Base-by-base conservation (phyloP, 1,140 invertebrate genomes). In the Drosophila parvula region DNA sequence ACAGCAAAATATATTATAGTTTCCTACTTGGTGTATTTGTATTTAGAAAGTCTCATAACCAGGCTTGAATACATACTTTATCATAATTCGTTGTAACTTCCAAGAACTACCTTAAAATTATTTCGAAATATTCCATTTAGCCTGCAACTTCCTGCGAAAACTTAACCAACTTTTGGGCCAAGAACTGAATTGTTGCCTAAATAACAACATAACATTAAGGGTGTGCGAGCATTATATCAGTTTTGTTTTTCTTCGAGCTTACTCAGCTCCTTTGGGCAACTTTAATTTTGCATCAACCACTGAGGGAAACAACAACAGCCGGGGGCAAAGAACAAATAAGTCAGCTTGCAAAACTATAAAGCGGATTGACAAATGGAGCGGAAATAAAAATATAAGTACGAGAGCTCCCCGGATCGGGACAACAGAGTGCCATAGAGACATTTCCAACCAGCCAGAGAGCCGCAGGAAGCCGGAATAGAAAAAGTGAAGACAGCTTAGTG, bases 351-450 rank as follows among this genome's bases (percentile, higher is more conserved):
- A 44, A 73, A 86, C 83, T 77, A 75, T 68, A 76, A 73, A 77
- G 67, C 61, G 47, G 76, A 82, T 82, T 74, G 76, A 63, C 83
- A 86, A 86, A 88, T 88, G 83, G 64, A 83, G 71, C 63, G 71
- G 64, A 86, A 88, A 81, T 65, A 79, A 86, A 81, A 78, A 71
- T 70, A 60, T 67, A 59, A 57, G 53, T 48, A 71, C 45, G 38
- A 34, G 58, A 40, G 34, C 62, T 67, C 64, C 40, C 28, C 36
- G 69, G 45, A 48, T 65, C n/a, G 27, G 38, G 32, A 43, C 43
- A 55, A 18, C 44, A 55, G 28, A 56, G 32, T 1, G 43, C 55
- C 44, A 47, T 16, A 40, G 41, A 68, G 47, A 77, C 63, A 48
- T 51, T 14, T 22, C 14, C 27, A 55, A 40, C 27, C 22, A 36